Base-by-base conservation (phyloP, 2,797 vertebrate species). In the Argya squamiceps region DNA sequence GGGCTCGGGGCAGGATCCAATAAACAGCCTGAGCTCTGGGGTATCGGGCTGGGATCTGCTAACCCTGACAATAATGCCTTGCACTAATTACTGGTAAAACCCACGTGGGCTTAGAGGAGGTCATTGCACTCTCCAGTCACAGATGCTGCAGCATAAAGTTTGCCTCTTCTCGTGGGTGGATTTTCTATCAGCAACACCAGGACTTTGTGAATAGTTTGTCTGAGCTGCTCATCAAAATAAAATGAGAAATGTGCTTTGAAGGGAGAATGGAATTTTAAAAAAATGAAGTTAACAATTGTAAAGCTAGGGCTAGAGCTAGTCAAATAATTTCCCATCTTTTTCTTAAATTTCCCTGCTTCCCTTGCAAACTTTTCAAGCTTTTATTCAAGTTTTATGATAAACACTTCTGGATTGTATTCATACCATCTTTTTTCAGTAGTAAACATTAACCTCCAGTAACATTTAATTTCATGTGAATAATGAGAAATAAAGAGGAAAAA, bases 41-140 rank as follows among this genome's bases (percentile, higher is more conserved):
- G 24, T 84, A 74, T 75, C 60, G 24, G 82, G 49, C 78, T 95
- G 71, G 53, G 63, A 81, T 96, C 88, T 92, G 29, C 80, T 86
- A 53, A 68, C 58, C 65, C 50, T 81, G 65, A 16, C 65, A 73
- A 32, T 63, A 44, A 81, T 23, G 76, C 4, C 81, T 84, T 69
- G 47, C 77, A 11, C 43, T 86, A 49, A 75, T 93, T 84, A 62
- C 6, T 21, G 82, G 70, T 73, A 29, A 67, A n/a, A 67, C 44
- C 37, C 79, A 55, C 4, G 1, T 65, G 74, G 47, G 58, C 53
- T 36, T 27, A 23, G 67, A 65, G 55, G 30, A 78, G 59, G 32
- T 92, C 44, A 29, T 12, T 65, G 50, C 56, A 30, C 19, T 90
- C 89, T 49, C 18, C 80, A 92, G 30, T n/a, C 47, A 59, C 21